Percentiles rank a stretch among this genome's conserved stretches.
Conservation (phyloP, 2,797 vertebrate species). For the Acropternis orthonyx region DNA sequence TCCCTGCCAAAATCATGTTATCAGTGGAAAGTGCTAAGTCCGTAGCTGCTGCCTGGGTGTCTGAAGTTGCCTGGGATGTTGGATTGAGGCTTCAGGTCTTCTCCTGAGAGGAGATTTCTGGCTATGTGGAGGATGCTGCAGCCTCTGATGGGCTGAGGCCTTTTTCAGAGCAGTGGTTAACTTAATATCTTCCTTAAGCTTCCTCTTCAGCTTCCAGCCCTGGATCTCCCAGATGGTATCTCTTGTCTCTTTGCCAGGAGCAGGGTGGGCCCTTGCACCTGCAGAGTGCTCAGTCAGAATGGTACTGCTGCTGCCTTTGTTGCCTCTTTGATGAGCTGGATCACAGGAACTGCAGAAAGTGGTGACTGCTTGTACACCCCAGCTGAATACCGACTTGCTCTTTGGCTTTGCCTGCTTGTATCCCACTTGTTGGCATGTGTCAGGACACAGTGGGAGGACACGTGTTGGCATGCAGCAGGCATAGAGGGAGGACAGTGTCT, state of each 20-base stretch:
- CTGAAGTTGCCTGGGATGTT: neutral
- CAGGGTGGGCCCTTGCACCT: neutral
- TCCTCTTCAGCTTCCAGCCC: neutral
- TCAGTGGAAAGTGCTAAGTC: neutral
- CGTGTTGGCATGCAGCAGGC: neutral
- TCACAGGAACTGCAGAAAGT: neutral
- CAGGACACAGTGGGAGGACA: neutral
- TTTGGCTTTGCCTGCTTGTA: neutral
- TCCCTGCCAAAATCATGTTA: neutral
- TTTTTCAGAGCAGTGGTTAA: neutral
- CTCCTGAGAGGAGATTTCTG: neutral
- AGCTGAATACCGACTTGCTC: neutral
- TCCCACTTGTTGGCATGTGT: rapidly evolving
- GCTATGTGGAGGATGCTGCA: neutral
- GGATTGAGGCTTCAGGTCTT: neutral
- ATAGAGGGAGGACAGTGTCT: neutral
- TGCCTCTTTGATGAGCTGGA: neutral
- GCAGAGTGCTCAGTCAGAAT: neutral
- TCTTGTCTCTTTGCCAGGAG: neutral
- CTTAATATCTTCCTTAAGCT: neutral
- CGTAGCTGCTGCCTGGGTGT: neutral
- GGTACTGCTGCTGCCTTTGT: neutral
- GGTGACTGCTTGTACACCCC: neutral
- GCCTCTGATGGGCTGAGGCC: neutral
- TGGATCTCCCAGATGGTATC: neutral